Evolutionary conservation across 37 sponge, comb jelly and placozoan genomes (phyloP), one percentile per base, ranked within the genome.

Genomic region (Mnemiopsis leidyi): DNA sequence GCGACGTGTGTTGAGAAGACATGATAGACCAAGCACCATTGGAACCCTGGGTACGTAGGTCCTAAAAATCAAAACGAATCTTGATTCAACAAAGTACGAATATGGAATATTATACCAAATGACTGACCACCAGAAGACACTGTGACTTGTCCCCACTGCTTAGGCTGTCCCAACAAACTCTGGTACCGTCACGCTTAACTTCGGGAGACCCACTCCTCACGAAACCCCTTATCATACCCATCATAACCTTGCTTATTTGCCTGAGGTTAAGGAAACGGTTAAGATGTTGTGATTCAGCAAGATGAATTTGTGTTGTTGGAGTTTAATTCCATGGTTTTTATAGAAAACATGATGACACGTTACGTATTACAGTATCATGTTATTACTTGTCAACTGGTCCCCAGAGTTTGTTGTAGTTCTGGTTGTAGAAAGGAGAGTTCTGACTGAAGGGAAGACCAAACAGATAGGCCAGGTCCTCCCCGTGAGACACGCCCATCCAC

Each of bases 341-440:
- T n/a, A n/a, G n/a, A n/a, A n/a, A n/a, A n/a, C n/a, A n/a, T n/a
- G n/a, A n/a, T n/a, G n/a, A n/a, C n/a, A n/a, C n/a, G n/a, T n/a
- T n/a, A n/a, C n/a, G n/a, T n/a, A n/a, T n/a, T n/a, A n/a, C n/a
- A n/a, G n/a, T n/a, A n/a, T n/a, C n/a, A n/a, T n/a, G n/a, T n/a
- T n/a, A n/a, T 13, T 48, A 48, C 61, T 13, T 48, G 61, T 48
- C 61, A 5, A 18, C 13, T 5, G 61, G 5, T 5, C 61, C 61
- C 79, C 79, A 77, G 36, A 13, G 5, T 9, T 34, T 32, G 32
- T 36, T 0, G 36, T 34, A 77, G 0, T 34, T 26, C 18, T 26
- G 36, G 79, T 77, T 77, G 35, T 26, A 77, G 90, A 35, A 85
- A 67, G 90, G 90, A 38, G 90, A 85, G 90, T 26, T 39, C 38